Conservation (phyloP, 1,140 invertebrate genomes). For the Scaptomyza graminum region DNA sequence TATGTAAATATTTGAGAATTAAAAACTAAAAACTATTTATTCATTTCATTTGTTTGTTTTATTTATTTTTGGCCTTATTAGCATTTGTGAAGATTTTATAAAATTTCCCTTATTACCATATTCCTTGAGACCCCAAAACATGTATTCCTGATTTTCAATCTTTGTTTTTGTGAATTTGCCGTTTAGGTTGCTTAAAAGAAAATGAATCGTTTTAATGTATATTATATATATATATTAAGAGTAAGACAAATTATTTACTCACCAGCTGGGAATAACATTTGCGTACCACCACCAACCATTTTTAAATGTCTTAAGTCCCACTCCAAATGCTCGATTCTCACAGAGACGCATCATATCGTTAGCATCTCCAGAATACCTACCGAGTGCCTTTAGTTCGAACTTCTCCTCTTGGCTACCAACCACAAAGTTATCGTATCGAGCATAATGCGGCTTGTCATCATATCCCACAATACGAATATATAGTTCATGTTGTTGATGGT, state of each 20-base stretch:
- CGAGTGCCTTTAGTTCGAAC: constrained; percentile 5
- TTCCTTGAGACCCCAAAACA: constrained; percentile 8
- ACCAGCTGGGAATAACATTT: not conserved
- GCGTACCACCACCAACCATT: constrained; percentile 17
- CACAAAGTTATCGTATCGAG: constrained; percentile 17
- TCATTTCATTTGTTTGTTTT: not conserved
- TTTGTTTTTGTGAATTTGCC: not conserved
- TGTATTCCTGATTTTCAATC: constrained; percentile 2
- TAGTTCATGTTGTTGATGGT: constrained; percentile 14
- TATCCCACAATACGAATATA: constrained; percentile 12
- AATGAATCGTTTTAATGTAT: not conserved
- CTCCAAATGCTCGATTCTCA: not conserved
- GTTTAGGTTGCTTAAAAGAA: constrained; percentile 14
- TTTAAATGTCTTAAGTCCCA: not conserved
- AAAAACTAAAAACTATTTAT: constrained; percentile 21
- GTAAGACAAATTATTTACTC: not conserved
- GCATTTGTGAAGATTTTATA: constrained; percentile 4
- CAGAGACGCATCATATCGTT: not conserved
- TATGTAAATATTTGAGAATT: constrained; percentile 1
- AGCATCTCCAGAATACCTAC: constrained; percentile 7
- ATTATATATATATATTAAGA: not conserved
- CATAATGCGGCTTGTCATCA: not conserved
- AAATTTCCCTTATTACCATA: constrained; percentile 4
- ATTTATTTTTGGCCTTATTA: not conserved
- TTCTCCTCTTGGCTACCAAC: constrained; percentile 7